Base-by-base conservation (phyloP, 2,888 invertebrate species). In the Vesta saturnalis region DNA sequence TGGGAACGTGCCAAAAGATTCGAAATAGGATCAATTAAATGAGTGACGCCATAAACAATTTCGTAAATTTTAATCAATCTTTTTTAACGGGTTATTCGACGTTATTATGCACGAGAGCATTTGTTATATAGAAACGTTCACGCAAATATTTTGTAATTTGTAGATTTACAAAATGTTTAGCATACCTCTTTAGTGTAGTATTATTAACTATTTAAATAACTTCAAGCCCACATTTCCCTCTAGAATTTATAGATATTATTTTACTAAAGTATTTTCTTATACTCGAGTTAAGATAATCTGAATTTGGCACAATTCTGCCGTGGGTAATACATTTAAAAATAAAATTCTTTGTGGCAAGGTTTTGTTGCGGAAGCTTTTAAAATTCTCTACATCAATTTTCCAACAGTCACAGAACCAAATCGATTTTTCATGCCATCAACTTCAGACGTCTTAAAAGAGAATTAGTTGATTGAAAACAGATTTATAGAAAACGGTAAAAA, bases 391-490 rank as follows among this genome's bases (percentile, higher is more conserved):
- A 52, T 52, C 52, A 52, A 52, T 52, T 52, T 52, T 52, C 19
- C 19, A 52, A 52, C 52, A 49, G 14, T 49, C 47, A 49, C 47
- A 49, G 10, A 16, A 52, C 52, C 52, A n/a, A 52, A 52, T 19
- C 52, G 18, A 52, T 18, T 52, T 52, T 21, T 52, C 52, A 52
- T 52, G 52, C 22, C 52, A 52, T 52, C 52, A 52, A 52, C 52
- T 12, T 12, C 52, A 52, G 52, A 52, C 5, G 6, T 18, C 52
- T 52, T 52, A 16, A 52, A n/a, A 21, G 52, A 3, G 52, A 52
- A 52, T 52, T 52, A 52, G 52, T 52, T 52, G 52, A 52, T 52
- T 52, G 52, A 52, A 52, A 52, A 52, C 19, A 52, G 52, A 52
- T 16, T 47, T 47, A 47, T 4, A 47, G 15, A 47, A 47, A 47